Conservation (phyloP, 2,113 vertebrate species). For the Nymphicus hollandicus region DNA sequence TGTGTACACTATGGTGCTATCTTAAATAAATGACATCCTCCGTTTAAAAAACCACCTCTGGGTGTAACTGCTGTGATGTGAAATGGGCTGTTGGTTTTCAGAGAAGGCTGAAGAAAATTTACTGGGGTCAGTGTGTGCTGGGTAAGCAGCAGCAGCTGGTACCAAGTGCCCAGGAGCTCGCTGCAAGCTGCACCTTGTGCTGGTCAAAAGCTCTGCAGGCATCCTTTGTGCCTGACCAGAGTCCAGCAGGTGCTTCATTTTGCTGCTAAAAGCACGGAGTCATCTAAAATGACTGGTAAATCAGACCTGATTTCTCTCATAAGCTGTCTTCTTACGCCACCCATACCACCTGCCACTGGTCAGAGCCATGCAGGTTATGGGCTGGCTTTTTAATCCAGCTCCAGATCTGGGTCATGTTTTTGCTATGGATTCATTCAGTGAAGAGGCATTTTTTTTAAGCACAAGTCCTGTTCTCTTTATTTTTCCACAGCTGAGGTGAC, state of each 20-base stretch:
- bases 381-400: neutral
- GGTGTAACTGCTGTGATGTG: neutral
- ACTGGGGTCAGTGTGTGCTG: neutral
- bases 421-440: neutral
- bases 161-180: neutral
- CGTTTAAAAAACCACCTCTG: neutral
- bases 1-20: neutral
- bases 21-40: neutral
- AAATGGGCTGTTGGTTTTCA: neutral
- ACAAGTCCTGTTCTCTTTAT: neutral
- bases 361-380: neutral
- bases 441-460: neutral
- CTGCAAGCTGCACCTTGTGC: accelerated
- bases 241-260: neutral
- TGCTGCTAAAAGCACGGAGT: neutral
- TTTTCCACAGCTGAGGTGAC: neutral
- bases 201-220: neutral
- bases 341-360: neutral
- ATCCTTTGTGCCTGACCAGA: neutral
- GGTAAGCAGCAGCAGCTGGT: neutral
- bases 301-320: neutral
- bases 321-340: neutral
- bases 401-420: neutral
- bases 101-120: neutral
- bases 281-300: neutral